Base-by-base conservation (phyloP, 1,140 invertebrate species). In the Holotrichia oblita region DNA sequence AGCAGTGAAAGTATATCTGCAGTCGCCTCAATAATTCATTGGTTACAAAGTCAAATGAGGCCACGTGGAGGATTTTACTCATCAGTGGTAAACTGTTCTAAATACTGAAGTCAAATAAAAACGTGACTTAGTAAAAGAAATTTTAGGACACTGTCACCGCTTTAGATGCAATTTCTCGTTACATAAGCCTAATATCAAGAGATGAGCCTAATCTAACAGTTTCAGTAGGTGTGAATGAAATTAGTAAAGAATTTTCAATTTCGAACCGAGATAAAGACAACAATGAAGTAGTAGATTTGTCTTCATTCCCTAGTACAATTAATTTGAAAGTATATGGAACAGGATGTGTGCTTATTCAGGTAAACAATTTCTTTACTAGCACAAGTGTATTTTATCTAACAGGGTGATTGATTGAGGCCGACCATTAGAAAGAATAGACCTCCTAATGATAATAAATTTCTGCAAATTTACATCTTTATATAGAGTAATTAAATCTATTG, bases 31-130 rank as follows among this genome's bases (percentile, higher is more conserved):
- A 88, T 89, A 6, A 87, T 92, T 0, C 84, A 90, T 6, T 94
- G 93, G 92, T 86, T 95, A 78, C 89, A 90, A 3, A 88, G 90
- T 48, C 91, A 94, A 82, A 87, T 92, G 77, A 94, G 93, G 84
- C 86, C 90, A 6, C 86, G 90, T 40, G 94, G 94, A 40, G 93
- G 93, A 20, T 94, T 93, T 82, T 88, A 89, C 2, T 92, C 92
- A 34, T 34, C 27, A 34, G 27, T 34, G 27, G 27, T 34, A 34
- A 34, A 34, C 4, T 34, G 4, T 34, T 34, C 27, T 2, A 34
- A 34, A 34, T 34, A 34, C 4, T 34, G 4, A 34, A 34, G 4
- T 34, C 27, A 34, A 34, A 34, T 34, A 4, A 34, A 34, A 34
- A 34, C 27, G 4, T 34, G 27, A 34, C 4, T 34, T 4, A 34